A percentile compares a stretch with the other conserved stretches of the same genome.
Evolutionary conservation across 2,888 invertebrate genomes (phyloP).

Genomic region (Polyommatus iphigenia): DNA sequence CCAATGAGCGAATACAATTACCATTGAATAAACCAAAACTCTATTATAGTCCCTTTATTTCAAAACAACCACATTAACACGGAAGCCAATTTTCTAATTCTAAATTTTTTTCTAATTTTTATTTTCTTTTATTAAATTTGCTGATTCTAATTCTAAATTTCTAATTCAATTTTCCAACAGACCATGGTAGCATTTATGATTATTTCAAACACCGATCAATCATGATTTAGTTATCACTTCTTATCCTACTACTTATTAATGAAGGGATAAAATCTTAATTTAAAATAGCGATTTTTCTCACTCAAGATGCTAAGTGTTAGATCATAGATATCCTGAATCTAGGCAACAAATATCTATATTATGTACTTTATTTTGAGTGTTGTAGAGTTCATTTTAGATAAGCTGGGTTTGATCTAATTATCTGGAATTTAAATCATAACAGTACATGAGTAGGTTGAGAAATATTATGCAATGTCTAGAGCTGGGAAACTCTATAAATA

Average conservation of each 20-base stretch:
- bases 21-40: too few species aligned
- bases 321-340: neutral
- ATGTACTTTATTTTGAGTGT: neutral
- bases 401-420: neutral
- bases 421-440: constrained; percentile 22
- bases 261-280: constrained; percentile 1
- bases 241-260: neutral
- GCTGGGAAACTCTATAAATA: too few species aligned
- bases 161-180: neutral
- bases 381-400: neutral
- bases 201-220: neutral
- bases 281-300: constrained; percentile 10
- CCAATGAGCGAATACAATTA: too few species aligned
- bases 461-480: neutral
- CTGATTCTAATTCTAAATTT: too few species aligned
- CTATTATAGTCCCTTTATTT: too few species aligned
- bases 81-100: neutral
- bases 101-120: too few species aligned
- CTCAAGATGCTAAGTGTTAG: constrained; percentile 1
- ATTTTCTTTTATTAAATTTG: too few species aligned
- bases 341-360: neutral
- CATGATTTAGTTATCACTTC: neutral
- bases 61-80: too few species aligned
- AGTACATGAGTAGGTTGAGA: neutral
- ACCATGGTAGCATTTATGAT: neutral